Evolutionary conservation across 53 echinoderm and acorn worm species (phyloP).

Genomic region (Antedon mediterranea): DNA sequence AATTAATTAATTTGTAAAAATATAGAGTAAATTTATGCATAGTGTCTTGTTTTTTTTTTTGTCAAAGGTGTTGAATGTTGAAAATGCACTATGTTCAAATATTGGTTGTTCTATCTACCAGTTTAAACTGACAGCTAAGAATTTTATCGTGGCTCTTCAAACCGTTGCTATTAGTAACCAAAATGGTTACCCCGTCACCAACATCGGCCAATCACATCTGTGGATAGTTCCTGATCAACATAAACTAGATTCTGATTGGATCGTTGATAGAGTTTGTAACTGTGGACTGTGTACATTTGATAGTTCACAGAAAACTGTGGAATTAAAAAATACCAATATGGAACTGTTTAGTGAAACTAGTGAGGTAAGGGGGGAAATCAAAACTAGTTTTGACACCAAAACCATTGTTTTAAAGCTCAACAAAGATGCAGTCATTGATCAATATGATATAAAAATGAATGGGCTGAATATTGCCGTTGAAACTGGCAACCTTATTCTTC

Average conservation of each 20-base stretch:
- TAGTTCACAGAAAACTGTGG: not conserved
- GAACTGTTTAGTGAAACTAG: not conserved
- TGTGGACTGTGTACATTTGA: not conserved
- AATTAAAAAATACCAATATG: not conserved
- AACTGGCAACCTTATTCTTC: not conserved
- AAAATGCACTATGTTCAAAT: not conserved
- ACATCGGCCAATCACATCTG: not conserved
- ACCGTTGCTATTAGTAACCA: not conserved
- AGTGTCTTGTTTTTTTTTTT: not conserved
- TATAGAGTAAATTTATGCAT: too few species aligned
- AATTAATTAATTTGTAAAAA: too few species aligned
- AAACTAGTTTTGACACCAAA: too few species aligned
- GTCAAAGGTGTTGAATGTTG: not conserved
- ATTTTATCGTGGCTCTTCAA: not conserved
- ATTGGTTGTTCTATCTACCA: not conserved
- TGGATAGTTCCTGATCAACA: not conserved
- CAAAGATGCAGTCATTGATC: not conserved
- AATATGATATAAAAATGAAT: not conserved
- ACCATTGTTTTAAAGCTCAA: too few species aligned
- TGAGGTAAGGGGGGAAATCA: not conserved
- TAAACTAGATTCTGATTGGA: not conserved
- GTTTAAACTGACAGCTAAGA: not conserved
- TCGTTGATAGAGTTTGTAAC: not conserved
- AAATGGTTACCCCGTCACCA: not conserved
- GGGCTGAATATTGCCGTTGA: not conserved